Base-by-base conservation (phyloP, 2,888 invertebrate genomes). In the Philonicus albiceps region DNA sequence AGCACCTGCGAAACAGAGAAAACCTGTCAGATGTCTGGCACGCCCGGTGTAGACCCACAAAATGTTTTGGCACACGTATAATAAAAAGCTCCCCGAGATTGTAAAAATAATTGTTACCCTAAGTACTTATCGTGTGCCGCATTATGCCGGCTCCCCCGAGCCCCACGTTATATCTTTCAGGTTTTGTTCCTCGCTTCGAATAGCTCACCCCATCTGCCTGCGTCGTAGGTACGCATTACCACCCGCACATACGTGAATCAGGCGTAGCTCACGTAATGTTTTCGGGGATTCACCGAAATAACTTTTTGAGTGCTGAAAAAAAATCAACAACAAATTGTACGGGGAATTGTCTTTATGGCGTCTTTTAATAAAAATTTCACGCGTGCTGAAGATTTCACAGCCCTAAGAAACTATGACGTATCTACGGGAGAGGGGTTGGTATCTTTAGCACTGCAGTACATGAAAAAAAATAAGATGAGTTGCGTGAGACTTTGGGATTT, bases 61-160 rank as follows among this genome's bases (percentile, higher is more conserved):
- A 27, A 30, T 80, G 34, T n/a, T 19, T n/a, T 34, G 37, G 75
- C 34, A 76, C 40, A 13, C 80, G 30, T 80, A n/a, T 53, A 85
- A 85, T 49, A 43, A 78, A 86, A 72, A 80, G 80, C 86, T 86
- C 55, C 86, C 80, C 40, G 86, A 86, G 86, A 80, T 86, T 86
- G 86, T 72, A 86, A 78, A 86, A 86, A 86, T 86, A 86, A 86
- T 86, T 86, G 86, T 86, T 86, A 80, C 86, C 40, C 80, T 64
- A 86, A 86, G 86, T 80, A 78, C 86, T 86, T 86, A 86, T 86
- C 86, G 55, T 80, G 75, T 64, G 72, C 34, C 64, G 64, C 64
- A 80, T 80, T 80, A 86, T 86, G 16, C 40, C 75, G 13, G 86
- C 34, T 31, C 40, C 80, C 80, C 11, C 16, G 78, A 34, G 78